Evolutionary conservation across 2,797 vertebrate genomes (phyloP).

Genomic region (Leuciscus waleckii): DNA sequence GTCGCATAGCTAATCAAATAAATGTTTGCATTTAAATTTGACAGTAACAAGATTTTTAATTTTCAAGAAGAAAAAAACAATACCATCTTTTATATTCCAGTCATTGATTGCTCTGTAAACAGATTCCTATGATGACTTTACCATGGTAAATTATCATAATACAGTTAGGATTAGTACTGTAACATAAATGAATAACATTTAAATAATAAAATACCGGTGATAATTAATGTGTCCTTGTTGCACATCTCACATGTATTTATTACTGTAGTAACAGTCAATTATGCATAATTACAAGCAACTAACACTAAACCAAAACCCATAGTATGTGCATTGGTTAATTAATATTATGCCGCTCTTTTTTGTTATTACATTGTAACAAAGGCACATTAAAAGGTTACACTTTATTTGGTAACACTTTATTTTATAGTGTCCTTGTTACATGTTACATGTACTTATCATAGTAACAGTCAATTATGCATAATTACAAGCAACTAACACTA

Average conservation of each 20-base stretch:
- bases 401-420: no score
- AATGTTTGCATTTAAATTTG: not conserved
- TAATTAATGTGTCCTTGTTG: not conserved
- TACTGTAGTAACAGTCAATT: not conserved
- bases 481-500: no score
- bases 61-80: not conserved
- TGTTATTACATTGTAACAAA: not conserved
- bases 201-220: not conserved
- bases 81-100: not conserved
- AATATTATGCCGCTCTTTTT: no score
- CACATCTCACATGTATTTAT: not conserved
- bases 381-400: no score
- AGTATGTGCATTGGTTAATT: not conserved
- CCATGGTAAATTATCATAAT: not conserved
- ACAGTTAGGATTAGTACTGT: no score
- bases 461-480: no score
- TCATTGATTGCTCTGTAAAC: not conserved
- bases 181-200: not conserved
- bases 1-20: not conserved
- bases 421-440: no score
- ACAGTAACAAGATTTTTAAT: not conserved
- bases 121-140: not conserved
- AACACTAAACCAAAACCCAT: not conserved
- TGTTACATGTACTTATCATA: no score
- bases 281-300: constrained; percentile 13